Percentiles rank a stretch among this genome's conserved stretches.
phyloP scores from a whole-genome alignment of 2,888 invertebrate species.

The Crocallis elinguaria region DNA sequence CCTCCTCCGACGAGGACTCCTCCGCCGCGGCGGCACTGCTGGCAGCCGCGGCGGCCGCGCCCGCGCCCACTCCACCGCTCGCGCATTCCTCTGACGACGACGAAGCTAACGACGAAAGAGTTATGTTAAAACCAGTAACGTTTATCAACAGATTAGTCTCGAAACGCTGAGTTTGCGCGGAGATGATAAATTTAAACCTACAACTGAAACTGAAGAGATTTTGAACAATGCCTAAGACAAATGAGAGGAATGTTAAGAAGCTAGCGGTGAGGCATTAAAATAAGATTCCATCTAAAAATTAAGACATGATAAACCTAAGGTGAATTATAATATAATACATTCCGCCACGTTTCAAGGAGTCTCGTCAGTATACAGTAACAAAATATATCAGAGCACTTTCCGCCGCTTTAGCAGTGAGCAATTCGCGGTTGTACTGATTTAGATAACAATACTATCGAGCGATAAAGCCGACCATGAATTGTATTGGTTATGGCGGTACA shows the following conservation, averaged over 20 bases:
- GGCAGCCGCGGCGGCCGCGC: constrained; percentile 81
- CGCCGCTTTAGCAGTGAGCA: not conserved
- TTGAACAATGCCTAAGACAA: no score
- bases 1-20: constrained; percentile 90
- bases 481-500: not conserved
- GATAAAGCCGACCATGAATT: constrained; percentile 16
- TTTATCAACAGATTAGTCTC: no score
- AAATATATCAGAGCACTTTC: constrained; percentile 4
- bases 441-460: constrained; percentile 19
- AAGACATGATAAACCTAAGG: not conserved
- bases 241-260: no score
- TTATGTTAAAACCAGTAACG: no score
- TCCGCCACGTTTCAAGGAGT: not conserved
- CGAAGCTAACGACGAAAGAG: constrained; percentile 48
- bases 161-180: no score
- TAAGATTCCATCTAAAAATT: no score
- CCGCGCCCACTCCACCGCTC: constrained; percentile 54
- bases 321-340: not conserved
- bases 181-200: not conserved
- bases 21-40: constrained; percentile 81
- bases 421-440: constrained; percentile 7
- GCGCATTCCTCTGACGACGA: constrained; percentile 71
- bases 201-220: no score
- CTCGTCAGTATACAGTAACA: constrained; percentile 1
- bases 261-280: no score